These are phyloP conservation scores for Colius striatus DNA, from an alignment of 2,113 vertebrate species.

Conservation along the genomic window DNA sequence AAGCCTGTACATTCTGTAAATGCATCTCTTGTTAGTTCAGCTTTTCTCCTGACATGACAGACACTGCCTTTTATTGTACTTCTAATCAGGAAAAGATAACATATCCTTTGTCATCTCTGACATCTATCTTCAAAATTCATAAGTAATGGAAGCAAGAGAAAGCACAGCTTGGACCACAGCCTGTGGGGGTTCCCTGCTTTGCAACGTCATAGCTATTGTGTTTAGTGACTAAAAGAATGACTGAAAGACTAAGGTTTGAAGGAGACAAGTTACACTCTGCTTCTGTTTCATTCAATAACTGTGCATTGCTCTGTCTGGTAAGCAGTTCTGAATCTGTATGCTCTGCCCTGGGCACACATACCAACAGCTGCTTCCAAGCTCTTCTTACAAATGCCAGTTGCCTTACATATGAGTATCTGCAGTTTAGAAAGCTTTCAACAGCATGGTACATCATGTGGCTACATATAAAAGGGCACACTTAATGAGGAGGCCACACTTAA, in stretches of 20 bases:
- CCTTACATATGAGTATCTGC: background rate
- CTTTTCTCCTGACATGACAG: background rate
- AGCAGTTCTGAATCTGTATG: background rate
- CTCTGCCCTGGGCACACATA: background rate
- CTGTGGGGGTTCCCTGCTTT: background rate
- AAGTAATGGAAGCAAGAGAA: background rate
- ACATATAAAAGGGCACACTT: background rate
- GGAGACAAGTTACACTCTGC: background rate
- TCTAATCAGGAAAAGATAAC: background rate
- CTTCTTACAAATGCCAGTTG: background rate
- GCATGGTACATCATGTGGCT: background rate
- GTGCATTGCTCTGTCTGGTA: background rate
- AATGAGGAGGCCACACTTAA: background rate
- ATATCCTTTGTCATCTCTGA: background rate
- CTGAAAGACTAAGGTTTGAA: background rate
- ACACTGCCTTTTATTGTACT: background rate
- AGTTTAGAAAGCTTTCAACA: background rate
- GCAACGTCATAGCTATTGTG: background rate
- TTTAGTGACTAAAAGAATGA: background rate
- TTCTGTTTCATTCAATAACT: background rate
- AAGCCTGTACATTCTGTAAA: background rate
- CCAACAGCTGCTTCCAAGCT: background rate
- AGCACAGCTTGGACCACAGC: background rate
- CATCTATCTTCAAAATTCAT: background rate
- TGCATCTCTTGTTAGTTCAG: background rate